phyloP scores from a whole-genome alignment of 1,140 invertebrate genomes.

The Drosophila nebulosa region DNA sequence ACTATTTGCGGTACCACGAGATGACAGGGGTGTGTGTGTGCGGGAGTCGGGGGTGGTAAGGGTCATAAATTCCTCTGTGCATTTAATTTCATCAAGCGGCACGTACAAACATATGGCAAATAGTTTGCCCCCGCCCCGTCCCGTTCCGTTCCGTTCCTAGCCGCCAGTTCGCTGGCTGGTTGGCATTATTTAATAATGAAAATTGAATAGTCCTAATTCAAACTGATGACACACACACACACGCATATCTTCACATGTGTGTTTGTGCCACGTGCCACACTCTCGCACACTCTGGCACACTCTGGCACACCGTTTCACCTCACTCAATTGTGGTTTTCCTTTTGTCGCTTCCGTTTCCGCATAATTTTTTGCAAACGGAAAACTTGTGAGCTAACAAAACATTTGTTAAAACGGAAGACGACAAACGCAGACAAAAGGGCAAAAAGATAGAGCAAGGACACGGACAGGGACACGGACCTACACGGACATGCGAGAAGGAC shows the following conservation, averaged over 20 bases:
- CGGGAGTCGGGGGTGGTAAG: neutral
- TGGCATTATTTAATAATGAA: slow-evolving; percentile 76
- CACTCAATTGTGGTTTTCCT: slow-evolving; percentile 75
- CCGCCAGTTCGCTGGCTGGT: neutral
- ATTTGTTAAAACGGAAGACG: slow-evolving; percentile 75
- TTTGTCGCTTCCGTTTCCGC: slow-evolving; percentile 76
- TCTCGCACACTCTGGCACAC: slow-evolving; percentile 25
- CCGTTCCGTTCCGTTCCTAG: neutral
- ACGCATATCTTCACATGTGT: neutral
- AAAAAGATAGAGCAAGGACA: slow-evolving; percentile 18
- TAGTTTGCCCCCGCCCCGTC: neutral
- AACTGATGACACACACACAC: slow-evolving; percentile 42
- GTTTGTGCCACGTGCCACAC: slow-evolving; percentile 50
- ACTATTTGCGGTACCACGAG: slow-evolving; percentile 48
- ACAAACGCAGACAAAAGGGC: slow-evolving; percentile 58
- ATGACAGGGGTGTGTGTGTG: neutral
- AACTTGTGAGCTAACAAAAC: slow-evolving; percentile 69
- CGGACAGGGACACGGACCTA: slow-evolving; percentile 1
- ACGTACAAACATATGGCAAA: slow-evolving; percentile 49
- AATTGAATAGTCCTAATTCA: slow-evolving; percentile 77
- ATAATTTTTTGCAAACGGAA: slow-evolving; percentile 75
- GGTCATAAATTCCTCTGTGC: slow-evolving; percentile 51
- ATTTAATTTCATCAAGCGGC: slow-evolving; percentile 49
- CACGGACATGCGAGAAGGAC: slow-evolving; percentile 6
- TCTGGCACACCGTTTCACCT: slow-evolving; percentile 11